Conservation (phyloP, 2,888 invertebrate genomes). For the Tineola bisselliella region DNA sequence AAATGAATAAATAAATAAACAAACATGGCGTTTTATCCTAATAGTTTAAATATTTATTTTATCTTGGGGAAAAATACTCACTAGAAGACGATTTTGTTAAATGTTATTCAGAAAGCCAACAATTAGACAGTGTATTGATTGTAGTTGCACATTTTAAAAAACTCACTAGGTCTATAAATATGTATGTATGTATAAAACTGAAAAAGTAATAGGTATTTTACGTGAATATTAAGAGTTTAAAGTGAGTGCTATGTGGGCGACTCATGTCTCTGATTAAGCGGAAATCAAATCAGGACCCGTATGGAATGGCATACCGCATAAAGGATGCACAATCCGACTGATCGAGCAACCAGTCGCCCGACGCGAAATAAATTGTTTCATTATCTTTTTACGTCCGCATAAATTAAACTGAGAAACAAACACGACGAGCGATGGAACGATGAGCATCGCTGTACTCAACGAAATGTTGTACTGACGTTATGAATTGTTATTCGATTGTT, state of each 20-base stretch:
- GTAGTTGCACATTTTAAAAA: no score
- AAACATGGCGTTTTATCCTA: no score
- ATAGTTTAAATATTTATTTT: no score
- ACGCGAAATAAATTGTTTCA: slow-evolving; percentile 18
- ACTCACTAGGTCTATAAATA: no score
- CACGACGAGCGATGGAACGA: slow-evolving; percentile 14
- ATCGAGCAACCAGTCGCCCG: slow-evolving; percentile 14
- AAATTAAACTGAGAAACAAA: slow-evolving; percentile 18
- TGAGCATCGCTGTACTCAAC: slow-evolving; percentile 11
- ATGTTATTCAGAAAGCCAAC: no score
- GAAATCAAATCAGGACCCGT: slow-evolving; percentile 8
- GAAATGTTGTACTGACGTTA: not conserved
- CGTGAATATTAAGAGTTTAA: not conserved
- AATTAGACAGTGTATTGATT: no score
- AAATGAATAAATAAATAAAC: no score
- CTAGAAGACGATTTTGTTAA: no score
- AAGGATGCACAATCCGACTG: not conserved
- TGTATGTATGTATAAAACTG: no score
- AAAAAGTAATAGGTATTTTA: no score
- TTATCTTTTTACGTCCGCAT: slow-evolving; percentile 19
- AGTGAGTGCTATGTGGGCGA: not conserved
- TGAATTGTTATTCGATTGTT: slow-evolving; percentile 1
- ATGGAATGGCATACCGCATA: slow-evolving; percentile 8
- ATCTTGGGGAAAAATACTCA: no score
- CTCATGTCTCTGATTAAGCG: not conserved